Percentiles rank a stretch among this genome's conserved stretches.
phyloP scores from a whole-genome alignment of 53 echinoderm and acorn worm genomes.

The Paelopatides confundens region DNA sequence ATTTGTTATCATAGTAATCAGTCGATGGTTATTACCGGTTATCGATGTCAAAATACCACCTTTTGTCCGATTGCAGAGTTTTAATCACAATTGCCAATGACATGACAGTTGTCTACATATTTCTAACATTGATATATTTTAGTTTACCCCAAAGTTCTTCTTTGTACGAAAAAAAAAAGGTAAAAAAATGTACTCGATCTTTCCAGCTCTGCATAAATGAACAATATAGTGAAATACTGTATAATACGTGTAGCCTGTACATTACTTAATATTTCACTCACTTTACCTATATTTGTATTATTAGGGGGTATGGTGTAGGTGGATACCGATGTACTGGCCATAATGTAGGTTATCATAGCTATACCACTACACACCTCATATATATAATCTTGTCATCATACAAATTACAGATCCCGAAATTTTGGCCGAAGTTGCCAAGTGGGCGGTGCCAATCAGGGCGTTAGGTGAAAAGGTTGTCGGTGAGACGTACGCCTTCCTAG shows the following conservation, averaged over 20 bases:
- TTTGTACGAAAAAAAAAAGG: too few species aligned
- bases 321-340: too few species aligned
- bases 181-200: too few species aligned
- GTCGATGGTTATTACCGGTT: background rate
- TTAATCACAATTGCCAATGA: too few species aligned
- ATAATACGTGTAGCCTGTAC: background rate
- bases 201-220: too few species aligned
- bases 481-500: slow-evolving; percentile 39
- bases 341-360: too few species aligned
- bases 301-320: background rate
- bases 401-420: background rate
- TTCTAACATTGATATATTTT: too few species aligned
- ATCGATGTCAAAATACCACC: background rate
- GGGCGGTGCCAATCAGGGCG: background rate
- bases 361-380: too few species aligned
- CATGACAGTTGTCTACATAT: too few species aligned
- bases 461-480: background rate
- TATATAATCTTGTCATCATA: too few species aligned
- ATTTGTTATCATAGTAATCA: background rate
- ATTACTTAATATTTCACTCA: background rate
- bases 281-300: background rate
- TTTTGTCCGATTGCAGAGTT: too few species aligned
- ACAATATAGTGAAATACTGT: background rate
- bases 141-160: too few species aligned
- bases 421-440: slow-evolving; percentile 6